Conservation (phyloP, 2,888 invertebrate genomes). For the Drosophila cognata region DNA sequence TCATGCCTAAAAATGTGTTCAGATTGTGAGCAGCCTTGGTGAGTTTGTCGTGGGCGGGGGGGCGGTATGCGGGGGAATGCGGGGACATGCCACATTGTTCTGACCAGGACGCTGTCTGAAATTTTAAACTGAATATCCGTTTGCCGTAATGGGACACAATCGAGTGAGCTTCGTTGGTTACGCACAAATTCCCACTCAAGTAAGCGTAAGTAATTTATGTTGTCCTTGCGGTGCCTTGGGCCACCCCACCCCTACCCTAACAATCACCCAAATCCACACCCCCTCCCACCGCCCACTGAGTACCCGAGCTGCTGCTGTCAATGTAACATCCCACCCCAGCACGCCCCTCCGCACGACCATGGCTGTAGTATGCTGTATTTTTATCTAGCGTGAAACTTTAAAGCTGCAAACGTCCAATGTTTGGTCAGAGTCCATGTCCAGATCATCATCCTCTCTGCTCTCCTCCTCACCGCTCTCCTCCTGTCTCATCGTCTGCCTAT, state of each 20-base stretch:
- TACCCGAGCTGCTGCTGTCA: slow-evolving; percentile 34
- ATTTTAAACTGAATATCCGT: slow-evolving; percentile 78
- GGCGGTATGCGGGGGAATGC: background rate
- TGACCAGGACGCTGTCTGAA: slow-evolving; percentile 62
- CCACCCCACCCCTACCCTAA: slow-evolving; percentile 8
- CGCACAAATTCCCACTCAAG: slow-evolving; percentile 82
- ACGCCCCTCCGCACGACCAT: background rate
- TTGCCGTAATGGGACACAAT: slow-evolving; percentile 79
- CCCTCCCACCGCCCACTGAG: slow-evolving; percentile 7
- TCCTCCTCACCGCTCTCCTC: background rate
- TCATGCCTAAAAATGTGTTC: slow-evolving; percentile 75
- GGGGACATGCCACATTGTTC: slow-evolving; percentile 38
- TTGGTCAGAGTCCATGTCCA: slow-evolving; percentile 57
- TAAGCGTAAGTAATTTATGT: slow-evolving; percentile 83
- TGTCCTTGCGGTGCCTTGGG: slow-evolving; percentile 74
- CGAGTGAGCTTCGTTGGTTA: slow-evolving; percentile 79
- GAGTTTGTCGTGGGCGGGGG: background rate
- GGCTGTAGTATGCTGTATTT: slow-evolving; percentile 40
- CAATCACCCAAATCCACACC: background rate
- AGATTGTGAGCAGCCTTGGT: slow-evolving; percentile 8
- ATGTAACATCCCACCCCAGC: slow-evolving; percentile 13
- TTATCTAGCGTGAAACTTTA: slow-evolving; percentile 76
- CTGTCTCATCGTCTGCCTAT: background rate
- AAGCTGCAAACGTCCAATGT: slow-evolving; percentile 64
- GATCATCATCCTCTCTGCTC: slow-evolving; percentile 40